Conservation (phyloP, 2,888 invertebrate species). For the Keiferia lycopersicella region DNA sequence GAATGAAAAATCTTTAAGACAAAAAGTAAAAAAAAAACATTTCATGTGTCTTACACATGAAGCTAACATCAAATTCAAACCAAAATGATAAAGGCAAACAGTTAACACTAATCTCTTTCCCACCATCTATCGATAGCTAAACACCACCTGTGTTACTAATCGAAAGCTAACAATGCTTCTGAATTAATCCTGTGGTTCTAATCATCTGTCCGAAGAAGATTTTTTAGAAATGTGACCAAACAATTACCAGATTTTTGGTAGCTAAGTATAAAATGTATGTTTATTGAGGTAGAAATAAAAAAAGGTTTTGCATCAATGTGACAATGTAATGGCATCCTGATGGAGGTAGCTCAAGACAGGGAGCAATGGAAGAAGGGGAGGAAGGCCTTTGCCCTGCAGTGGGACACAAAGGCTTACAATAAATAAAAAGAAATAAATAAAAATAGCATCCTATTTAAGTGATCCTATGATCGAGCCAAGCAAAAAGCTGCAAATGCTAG, state of each 20-base stretch:
- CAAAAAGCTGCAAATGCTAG: neutral
- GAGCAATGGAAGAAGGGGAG: too few species aligned
- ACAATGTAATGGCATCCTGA: too few species aligned
- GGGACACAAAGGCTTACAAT: too few species aligned
- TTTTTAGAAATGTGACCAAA: neutral
- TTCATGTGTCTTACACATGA: neutral
- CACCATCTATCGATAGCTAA: neutral
- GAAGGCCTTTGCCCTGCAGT: too few species aligned
- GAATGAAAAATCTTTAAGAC: neutral
- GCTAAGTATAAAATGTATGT: too few species aligned
- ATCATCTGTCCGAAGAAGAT: conserved; percentile 29
- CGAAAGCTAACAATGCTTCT: conserved; percentile 9
- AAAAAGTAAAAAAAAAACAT: neutral
- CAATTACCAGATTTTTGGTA: too few species aligned
- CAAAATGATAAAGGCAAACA: conserved; percentile 12
- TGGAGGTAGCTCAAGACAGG: too few species aligned
- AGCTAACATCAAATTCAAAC: neutral
- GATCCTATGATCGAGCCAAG: neutral
- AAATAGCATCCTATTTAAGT: too few species aligned
- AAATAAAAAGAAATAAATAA: too few species aligned
- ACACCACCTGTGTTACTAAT: conserved; percentile 6
- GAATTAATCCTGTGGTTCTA: conserved; percentile 31
- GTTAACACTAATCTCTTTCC: conserved; percentile 5
- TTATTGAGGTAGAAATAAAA: too few species aligned
- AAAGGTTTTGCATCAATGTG: too few species aligned